Evolutionary conservation across 1,140 invertebrate genomes (phyloP).

Genomic region (Periplaneta americana): DNA sequence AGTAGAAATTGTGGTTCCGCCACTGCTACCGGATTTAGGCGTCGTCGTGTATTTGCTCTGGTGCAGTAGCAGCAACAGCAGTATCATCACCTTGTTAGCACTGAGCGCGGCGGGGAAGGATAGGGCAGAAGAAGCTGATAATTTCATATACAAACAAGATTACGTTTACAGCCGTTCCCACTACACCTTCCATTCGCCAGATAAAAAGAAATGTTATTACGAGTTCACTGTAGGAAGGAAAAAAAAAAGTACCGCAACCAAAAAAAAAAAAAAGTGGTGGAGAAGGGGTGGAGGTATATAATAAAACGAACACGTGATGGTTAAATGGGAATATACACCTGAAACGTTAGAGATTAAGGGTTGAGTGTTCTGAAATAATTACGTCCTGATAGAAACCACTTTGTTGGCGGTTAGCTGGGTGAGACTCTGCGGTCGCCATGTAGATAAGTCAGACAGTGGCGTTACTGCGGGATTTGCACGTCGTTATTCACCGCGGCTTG

Average conservation of each 20-base stretch:
- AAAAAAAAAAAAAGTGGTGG: neutral
- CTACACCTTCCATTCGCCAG: no score
- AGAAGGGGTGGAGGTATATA: neutral
- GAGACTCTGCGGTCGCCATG: no score
- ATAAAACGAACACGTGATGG: neutral
- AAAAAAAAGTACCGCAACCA: neutral
- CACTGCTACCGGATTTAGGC: no score
- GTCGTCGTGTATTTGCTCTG: neutral
- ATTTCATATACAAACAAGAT: neutral
- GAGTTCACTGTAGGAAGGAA: neutral
- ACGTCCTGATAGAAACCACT: neutral
- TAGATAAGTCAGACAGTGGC: neutral
- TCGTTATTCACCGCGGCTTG: neutral
- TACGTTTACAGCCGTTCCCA: neutral
- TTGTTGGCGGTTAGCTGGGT: neutral
- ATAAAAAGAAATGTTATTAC: neutral
- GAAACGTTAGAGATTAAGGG: neutral
- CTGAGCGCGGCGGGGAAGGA: no score
- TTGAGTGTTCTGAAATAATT: neutral
- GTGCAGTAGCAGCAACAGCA: neutral
- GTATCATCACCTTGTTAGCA: neutral
- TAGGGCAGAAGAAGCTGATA: neutral
- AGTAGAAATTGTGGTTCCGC: no score
- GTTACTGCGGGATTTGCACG: no score
- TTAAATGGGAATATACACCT: neutral